Conservation (phyloP, 2,113 vertebrate genomes). For the Symphodus melops region DNA sequence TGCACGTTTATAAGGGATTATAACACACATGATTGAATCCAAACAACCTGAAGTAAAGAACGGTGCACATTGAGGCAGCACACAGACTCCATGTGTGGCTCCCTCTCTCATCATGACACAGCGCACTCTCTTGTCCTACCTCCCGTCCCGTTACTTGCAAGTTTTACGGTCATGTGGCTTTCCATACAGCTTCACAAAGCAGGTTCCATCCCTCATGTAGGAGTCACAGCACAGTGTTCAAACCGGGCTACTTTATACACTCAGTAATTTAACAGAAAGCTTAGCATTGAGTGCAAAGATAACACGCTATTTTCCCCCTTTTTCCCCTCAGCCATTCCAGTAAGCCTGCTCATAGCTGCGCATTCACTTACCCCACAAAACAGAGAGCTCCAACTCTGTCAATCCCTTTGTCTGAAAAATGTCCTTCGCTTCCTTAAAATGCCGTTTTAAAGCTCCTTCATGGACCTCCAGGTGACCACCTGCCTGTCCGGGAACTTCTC, state of each 20-base stretch:
- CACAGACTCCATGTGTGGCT: constrained; percentile 19
- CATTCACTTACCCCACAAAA: constrained; percentile 69
- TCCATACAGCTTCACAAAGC: constrained; percentile 27
- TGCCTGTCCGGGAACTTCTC: constrained; percentile 29
- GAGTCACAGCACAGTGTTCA: background rate
- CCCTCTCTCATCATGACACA: constrained; percentile 40
- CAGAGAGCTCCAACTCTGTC: constrained; percentile 54
- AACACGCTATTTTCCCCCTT: constrained; percentile 2
- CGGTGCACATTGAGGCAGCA: background rate
- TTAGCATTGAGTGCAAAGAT: constrained; percentile 12
- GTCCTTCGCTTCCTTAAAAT: constrained; percentile 8
- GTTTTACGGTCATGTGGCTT: constrained; percentile 50
- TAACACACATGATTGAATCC: background rate
- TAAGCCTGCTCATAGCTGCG: constrained; percentile 66
- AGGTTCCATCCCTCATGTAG: constrained; percentile 4
- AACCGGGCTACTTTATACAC: background rate
- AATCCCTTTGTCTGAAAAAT: constrained; percentile 52
- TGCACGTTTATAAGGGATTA: constrained; percentile 10
- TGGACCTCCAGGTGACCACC: constrained; percentile 16
- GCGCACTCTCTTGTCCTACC: constrained; percentile 59
- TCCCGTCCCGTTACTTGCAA: constrained; percentile 64
- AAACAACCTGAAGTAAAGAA: background rate
- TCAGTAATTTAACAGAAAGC: background rate
- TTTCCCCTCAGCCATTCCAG: constrained; percentile 44
- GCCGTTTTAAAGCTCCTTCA: background rate